Evolutionary conservation across 2,797 vertebrate genomes (phyloP), one percentile per base, ranked within the genome.

Genomic region (Poeciliopsis presidionis): DNA sequence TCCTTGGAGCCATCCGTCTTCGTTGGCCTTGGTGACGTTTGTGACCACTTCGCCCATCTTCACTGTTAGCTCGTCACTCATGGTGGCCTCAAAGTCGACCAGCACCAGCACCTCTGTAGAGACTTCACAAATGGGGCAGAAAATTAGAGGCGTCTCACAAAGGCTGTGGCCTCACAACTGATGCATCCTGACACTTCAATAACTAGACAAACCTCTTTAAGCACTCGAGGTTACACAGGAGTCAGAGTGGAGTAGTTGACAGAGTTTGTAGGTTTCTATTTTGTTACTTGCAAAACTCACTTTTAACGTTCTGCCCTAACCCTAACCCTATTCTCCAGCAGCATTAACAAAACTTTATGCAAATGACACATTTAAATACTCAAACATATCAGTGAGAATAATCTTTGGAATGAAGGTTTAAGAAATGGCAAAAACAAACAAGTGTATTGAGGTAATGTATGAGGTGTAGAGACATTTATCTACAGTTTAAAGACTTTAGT

Each of bases 1-100:
- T 69, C 97, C 97, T 9, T 92, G 87, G 82, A 97, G 92, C 97
- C 97, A 98, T n/a, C 97, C 97, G 2, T 95, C 95, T 74, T 96
- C 93, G 0, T 81, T 81, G 16, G 92, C 89, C 75, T 89, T 88
- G 75, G 91, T 93, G 75, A 97, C 96, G 1, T 96, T 95, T 85
- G 92, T 96, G 78, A 97, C 90, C 82, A 97, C 88, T 75, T 97
- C 97, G 3, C 96, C 97, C 0, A 82, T 90, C 18, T 49, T 91
- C 75, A 97, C 81, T 6, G 87, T 94, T 81, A 98, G 65, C 93
- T 98, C 96, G 45, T 96, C 96, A 2, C 65, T 86, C 85, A 91
- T 87, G 74, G 90, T 95, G 72, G 95, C 95, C 70, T 94, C 90
- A 75, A 97, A 97, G 91, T 95, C 94, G 2, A 96, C 77, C 84